Evolutionary conservation across 2,113 vertebrate genomes (phyloP), one percentile per base, ranked within the genome.

Genomic region (Odobenus rosmarus): DNA sequence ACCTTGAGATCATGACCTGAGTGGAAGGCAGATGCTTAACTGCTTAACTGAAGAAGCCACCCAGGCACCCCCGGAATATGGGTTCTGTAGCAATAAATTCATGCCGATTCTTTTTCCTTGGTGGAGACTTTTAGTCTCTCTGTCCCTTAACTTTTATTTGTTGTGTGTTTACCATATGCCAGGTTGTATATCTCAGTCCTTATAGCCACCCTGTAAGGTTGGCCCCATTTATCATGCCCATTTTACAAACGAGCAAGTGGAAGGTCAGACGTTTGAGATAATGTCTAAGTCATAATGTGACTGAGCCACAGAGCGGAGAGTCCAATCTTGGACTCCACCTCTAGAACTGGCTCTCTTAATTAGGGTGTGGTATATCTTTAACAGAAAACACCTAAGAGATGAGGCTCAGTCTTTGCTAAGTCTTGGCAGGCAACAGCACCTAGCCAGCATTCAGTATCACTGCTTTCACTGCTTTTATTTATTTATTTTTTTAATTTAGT

Each of bases 391-490:
- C 14, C 5, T 16, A 21, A 69, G 71, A 69, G 28, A 26, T 59
- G 79, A 46, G 53, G 36, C 57, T 46, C 46, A 46, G 46, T 46
- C 46, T 74, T 51, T n/a, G 55, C 71, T 74, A 14, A 1, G 85
- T 31, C 26, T 76, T 81, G 92, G 57, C 89, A 59, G 46, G 36
- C 67, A 67, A 16, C 21, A 24, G 11, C 2, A 51, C n/a, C 62
- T 19, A 5, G 31, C 88, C 55, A 36, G 72, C 59, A 62, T 80
- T 87, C 53, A 67, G 19, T 79, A 51, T 42, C 80, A 19, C 49
- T 39, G 31, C 93, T 95, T 92, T 90, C 49, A 26, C 11, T 57
- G 81, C 31, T 28, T 93, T 95, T 84, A 39, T 93, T 97, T 90
- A 24, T 93, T 95, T 84, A 39, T 93, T 97, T 90, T 88, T 59